Percentiles rank a stretch among this genome's conserved stretches.
phyloP scores from a whole-genome alignment of 1,140 invertebrate species.

The Whitmania pigra region DNA sequence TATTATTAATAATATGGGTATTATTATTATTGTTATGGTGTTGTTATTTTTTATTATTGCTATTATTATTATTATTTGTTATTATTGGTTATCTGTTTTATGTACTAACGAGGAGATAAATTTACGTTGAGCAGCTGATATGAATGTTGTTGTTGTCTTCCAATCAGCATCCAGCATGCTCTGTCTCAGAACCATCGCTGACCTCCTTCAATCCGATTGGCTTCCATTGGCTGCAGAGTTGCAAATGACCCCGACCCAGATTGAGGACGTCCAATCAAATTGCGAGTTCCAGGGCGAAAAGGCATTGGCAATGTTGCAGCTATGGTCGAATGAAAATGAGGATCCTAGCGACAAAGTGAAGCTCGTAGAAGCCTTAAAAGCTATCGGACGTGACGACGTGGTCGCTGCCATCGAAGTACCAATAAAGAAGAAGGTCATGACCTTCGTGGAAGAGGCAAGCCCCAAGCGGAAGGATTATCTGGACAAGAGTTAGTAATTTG shows the following conservation, averaged over 20 bases:
- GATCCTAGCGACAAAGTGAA: slow-evolving; percentile 52
- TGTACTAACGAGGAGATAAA: no score
- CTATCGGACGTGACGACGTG: slow-evolving; percentile 74
- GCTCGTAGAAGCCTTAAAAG: slow-evolving; percentile 67
- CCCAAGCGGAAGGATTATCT: background rate
- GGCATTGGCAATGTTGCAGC: slow-evolving; percentile 13
- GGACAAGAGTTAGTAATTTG: background rate
- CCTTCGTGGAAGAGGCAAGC: background rate
- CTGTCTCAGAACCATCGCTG: no score
- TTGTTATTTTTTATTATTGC: no score
- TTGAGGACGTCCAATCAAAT: slow-evolving; percentile 72
- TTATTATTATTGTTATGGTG: no score
- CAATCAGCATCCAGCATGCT: no score
- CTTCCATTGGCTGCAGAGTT: slow-evolving; percentile 61
- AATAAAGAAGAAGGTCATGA: background rate
- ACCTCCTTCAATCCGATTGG: slow-evolving; percentile 65
- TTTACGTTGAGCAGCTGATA: no score
- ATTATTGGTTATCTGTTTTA: no score
- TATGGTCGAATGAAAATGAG: slow-evolving; percentile 26
- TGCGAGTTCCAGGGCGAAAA: slow-evolving; percentile 68
- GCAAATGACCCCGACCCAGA: slow-evolving; percentile 67
- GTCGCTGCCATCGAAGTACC: slow-evolving; percentile 58
- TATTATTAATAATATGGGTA: no score
- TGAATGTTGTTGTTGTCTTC: no score
- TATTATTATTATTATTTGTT: no score